Evolutionary conservation across 2,113 vertebrate genomes (phyloP).

Genomic region (Accipiter virgatus): DNA sequence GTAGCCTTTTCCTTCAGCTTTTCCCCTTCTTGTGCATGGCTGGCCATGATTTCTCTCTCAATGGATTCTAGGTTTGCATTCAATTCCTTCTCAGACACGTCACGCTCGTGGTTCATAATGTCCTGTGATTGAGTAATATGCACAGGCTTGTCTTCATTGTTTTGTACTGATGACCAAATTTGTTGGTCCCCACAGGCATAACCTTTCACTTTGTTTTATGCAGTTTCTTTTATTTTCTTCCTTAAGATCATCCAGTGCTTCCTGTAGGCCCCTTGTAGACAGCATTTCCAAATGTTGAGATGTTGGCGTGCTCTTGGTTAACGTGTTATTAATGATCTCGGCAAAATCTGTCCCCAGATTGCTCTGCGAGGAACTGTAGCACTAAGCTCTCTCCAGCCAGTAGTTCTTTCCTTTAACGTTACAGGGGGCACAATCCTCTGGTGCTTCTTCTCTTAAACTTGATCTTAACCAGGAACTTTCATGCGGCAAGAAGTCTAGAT

Average conservation of each 20-base stretch:
- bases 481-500: not conserved
- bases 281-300: not conserved
- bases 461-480: not conserved
- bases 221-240: not conserved
- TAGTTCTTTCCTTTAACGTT: not conserved
- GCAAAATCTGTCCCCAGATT: not conserved
- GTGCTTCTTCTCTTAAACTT: not conserved
- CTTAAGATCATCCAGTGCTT: not conserved
- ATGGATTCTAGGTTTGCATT: not conserved
- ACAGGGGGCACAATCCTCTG: not conserved
- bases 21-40: not conserved
- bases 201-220: conserved; percentile 17
- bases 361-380: not conserved
- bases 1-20: not conserved
- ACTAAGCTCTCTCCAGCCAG: not conserved
- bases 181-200: not conserved
- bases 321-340: not conserved
- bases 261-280: not conserved
- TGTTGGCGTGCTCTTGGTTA: not conserved
- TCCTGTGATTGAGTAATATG: not conserved
- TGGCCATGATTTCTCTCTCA: not conserved
- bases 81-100: not conserved
- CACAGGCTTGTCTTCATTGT: not conserved
- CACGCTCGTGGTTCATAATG: not conserved
- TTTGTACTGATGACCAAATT: not conserved